phyloP scores from a whole-genome alignment of 2,113 vertebrate genomes.

The Amazona vittata region DNA sequence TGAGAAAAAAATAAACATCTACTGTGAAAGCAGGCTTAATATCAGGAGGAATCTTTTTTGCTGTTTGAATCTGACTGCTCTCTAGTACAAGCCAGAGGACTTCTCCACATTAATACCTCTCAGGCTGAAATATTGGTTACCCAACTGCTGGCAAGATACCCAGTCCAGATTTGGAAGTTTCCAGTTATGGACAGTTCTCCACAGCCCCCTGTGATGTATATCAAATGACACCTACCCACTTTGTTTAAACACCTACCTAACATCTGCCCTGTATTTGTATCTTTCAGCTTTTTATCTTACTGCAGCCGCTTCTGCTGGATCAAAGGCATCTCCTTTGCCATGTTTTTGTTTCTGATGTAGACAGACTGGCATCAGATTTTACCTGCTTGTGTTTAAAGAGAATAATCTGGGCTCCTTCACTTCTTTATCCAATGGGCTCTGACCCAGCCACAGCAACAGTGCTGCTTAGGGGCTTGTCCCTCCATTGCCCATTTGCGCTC shows the following conservation, averaged over 20 bases:
- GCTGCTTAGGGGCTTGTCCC: background rate
- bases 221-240: background rate
- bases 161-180: background rate
- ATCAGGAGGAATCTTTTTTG: background rate
- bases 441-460: background rate
- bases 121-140: background rate
- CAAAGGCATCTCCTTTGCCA: background rate
- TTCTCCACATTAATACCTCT: background rate
- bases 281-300: background rate
- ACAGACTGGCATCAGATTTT: background rate
- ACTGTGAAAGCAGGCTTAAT: background rate
- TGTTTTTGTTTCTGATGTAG: background rate
- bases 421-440: background rate
- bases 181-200: background rate
- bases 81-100: background rate
- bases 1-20: background rate
- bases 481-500: background rate
- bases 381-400: background rate
- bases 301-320: background rate
- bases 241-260: conserved; percentile 5
- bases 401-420: background rate
- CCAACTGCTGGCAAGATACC: background rate
- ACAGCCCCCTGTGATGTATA: background rate
- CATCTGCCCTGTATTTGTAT: background rate
- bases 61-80: background rate